A percentile compares a stretch with the other conserved stretches of the same genome.
These are phyloP conservation scores for Petrophora chlorosata DNA, from an alignment of 2,888 invertebrate species.

Conservation along the genomic window DNA sequence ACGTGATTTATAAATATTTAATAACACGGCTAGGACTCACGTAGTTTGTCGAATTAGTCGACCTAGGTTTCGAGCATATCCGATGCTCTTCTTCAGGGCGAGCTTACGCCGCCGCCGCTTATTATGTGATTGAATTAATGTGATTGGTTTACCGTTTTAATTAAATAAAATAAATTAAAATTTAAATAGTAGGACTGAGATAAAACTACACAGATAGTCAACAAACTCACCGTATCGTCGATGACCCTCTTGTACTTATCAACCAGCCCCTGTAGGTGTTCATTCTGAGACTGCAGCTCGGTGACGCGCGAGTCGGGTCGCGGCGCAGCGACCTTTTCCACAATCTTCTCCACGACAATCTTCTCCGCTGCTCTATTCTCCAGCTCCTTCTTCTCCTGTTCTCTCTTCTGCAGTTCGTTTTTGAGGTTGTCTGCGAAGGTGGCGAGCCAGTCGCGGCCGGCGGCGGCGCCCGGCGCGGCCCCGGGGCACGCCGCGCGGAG, in stretches of 20 bases:
- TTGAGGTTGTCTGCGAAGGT: constrained; percentile 65
- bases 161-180: too few species aligned
- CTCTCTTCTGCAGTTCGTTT: constrained; percentile 46
- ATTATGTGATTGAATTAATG: too few species aligned
- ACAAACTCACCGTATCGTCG: constrained; percentile 87
- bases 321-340: constrained; percentile 8
- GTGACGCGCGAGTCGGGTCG: constrained; percentile 54
- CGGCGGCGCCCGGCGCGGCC: constrained; percentile 50
- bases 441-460: constrained; percentile 58
- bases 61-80: too few species aligned
- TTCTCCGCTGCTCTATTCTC: constrained; percentile 33
- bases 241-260: constrained; percentile 89
- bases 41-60: too few species aligned
- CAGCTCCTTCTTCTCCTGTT: constrained; percentile 34
- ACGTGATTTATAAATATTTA: too few species aligned
- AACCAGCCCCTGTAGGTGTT: constrained; percentile 85
- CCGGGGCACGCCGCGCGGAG: constrained; percentile 59
- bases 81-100: too few species aligned
- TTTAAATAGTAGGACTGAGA: too few species aligned
- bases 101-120: too few species aligned
- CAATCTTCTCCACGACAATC: constrained; percentile 8
- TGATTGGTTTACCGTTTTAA: too few species aligned
- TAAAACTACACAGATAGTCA: too few species aligned
- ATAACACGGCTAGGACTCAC: too few species aligned
- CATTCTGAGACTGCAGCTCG: constrained; percentile 85